Conservation (phyloP, 1,140 invertebrate species). For the Tetranychus urticae region DNA sequence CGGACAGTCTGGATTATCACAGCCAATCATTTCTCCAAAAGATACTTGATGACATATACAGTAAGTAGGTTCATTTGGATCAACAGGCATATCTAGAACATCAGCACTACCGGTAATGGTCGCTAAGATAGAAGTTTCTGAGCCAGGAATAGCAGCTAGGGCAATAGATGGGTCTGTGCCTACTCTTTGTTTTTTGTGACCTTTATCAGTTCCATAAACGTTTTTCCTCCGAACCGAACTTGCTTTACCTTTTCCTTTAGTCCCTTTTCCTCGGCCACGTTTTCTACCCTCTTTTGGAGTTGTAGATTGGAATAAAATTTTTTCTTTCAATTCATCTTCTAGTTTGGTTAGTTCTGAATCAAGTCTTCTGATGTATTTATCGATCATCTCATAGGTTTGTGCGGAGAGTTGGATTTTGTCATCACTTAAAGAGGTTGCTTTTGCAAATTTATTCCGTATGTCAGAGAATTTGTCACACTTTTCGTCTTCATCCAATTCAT, state of each 20-base stretch:
- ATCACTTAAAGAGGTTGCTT: conserved; percentile 77
- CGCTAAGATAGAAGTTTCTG: no score
- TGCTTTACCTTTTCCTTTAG: conserved; percentile 1
- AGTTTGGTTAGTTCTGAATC: conserved; percentile 88
- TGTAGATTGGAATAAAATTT: conserved; percentile 32
- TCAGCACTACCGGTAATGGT: conserved; percentile 17
- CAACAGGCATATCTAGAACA: conserved; percentile 92
- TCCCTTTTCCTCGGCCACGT: conserved; percentile 7
- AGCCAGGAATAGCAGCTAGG: not conserved
- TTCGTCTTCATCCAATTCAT: conserved; percentile 38
- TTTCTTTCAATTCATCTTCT: conserved; percentile 88
- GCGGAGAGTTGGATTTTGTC: conserved; percentile 92
- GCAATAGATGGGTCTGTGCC: not conserved
- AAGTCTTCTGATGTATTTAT: conserved; percentile 82
- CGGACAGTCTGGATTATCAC: conserved; percentile 45
- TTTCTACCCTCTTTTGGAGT: conserved; percentile 30
- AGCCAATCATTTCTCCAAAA: conserved; percentile 96
- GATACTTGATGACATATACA: conserved; percentile 96
- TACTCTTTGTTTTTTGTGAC: not conserved
- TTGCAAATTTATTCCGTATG: conserved; percentile 64
- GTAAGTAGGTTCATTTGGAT: conserved; percentile 96
- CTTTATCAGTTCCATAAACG: not conserved
- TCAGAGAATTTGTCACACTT: conserved; percentile 55
- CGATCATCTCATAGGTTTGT: conserved; percentile 94
- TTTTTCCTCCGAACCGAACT: not conserved